Percentiles rank a stretch among this genome's conserved stretches.
Evolutionary conservation across 2,113 vertebrate species (phyloP).

Genomic region (Pseudopipra pipra): DNA sequence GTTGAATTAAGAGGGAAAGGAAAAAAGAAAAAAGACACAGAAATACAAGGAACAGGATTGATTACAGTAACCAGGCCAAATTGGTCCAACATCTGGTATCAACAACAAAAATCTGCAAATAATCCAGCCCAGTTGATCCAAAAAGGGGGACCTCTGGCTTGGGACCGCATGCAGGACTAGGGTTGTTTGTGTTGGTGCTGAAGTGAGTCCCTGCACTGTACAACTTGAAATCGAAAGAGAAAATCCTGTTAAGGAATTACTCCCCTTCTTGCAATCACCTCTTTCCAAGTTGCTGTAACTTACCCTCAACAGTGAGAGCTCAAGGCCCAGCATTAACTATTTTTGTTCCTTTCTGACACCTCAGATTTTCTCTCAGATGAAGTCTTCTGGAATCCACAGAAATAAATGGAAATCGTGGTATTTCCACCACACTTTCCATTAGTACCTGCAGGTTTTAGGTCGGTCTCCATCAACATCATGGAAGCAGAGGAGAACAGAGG

Average conservation of each 20-base stretch:
- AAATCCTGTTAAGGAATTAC: constrained; percentile 39
- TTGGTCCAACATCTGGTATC: not conserved
- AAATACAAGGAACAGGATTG: not conserved
- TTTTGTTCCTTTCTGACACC: not conserved
- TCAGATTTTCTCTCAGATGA: not conserved
- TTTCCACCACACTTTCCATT: not conserved
- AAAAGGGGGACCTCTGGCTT: rapidly evolving
- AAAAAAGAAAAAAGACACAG: not conserved
- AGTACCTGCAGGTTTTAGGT: not conserved
- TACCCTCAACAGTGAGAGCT: not conserved
- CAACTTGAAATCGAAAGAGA: not conserved
- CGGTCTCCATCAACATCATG: not conserved
- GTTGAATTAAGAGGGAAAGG: not conserved
- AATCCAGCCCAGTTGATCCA: not conserved
- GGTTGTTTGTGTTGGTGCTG: not conserved
- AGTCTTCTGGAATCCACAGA: not conserved
- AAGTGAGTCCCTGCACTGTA: not conserved
- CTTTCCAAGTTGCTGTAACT: constrained; percentile 13
- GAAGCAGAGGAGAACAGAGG: not conserved
- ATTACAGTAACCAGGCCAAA: not conserved
- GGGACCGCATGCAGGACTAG: not conserved
- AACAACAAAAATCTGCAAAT: not conserved
- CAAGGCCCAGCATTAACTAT: constrained; percentile 6
- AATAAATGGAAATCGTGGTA: not conserved
- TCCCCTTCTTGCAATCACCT: constrained; percentile 20